Conservation (phyloP, 2,797 vertebrate species). For the Onychomys torridus region DNA sequence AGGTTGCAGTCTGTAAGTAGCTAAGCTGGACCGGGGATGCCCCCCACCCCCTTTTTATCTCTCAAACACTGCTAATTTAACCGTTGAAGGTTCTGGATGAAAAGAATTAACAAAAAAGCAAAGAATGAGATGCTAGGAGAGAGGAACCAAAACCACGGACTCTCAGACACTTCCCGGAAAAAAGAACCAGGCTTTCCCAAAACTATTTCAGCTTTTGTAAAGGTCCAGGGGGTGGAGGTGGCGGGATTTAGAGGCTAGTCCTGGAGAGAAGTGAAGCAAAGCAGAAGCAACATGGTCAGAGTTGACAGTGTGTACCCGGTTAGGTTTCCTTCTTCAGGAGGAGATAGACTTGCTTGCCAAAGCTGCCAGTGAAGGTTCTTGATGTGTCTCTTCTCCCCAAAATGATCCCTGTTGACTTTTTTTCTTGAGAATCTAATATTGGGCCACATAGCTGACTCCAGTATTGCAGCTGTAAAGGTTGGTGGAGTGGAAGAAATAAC, state of each 20-base stretch:
- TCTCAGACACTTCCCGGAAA: not conserved
- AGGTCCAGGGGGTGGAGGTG: not conserved
- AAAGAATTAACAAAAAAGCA: not conserved
- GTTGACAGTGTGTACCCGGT: not conserved
- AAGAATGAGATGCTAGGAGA: not conserved
- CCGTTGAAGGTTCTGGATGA: not conserved
- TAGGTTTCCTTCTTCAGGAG: not conserved
- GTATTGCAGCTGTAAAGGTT: constrained; percentile 48
- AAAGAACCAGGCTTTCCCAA: not conserved
- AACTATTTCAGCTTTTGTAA: not conserved
- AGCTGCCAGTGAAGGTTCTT: not conserved
- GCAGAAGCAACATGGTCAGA: not conserved
- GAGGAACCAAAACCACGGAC: not conserved
- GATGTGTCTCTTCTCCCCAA: not conserved
- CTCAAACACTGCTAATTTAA: not conserved
- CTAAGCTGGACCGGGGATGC: not conserved
- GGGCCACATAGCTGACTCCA: not conserved
- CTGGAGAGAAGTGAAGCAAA: not conserved
- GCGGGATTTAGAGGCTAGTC: not conserved
- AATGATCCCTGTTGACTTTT: constrained; percentile 35
- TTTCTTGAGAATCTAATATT: constrained; percentile 26
- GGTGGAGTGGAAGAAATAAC: constrained; percentile 18
- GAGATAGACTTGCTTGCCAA: not conserved
- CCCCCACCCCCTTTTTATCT: constrained; percentile 1
- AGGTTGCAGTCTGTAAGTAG: not conserved